Evolutionary conservation across 2,797 vertebrate genomes (phyloP).

Genomic region (Gallirallus australis): DNA sequence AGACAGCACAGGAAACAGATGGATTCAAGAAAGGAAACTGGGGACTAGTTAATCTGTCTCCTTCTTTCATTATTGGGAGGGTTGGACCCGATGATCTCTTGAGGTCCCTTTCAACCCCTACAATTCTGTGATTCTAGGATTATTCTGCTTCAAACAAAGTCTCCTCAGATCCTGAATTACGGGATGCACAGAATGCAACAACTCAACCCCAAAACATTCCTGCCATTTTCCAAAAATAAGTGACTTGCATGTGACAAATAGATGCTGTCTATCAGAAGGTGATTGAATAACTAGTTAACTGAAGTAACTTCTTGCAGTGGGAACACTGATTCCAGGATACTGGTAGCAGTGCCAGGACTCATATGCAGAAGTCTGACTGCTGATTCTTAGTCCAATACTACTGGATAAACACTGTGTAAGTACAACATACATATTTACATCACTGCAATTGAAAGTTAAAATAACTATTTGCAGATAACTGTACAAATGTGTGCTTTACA

Average conservation of each 20-base stretch:
- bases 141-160: neutral
- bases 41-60: neutral
- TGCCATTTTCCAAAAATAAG: neutral
- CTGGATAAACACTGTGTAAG: neutral
- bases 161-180: neutral
- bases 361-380: neutral
- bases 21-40: neutral
- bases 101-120: too few relatives aligned
- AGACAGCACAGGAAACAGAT: neutral
- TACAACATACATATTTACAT: neutral
- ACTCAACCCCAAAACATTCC: neutral
- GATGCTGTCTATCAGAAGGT: neutral
- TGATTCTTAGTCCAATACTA: neutral
- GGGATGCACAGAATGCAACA: rapidly evolving
- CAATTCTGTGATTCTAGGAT: too few relatives aligned
- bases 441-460: neutral
- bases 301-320: neutral
- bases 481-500: neutral
- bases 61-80: neutral
- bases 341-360: neutral
- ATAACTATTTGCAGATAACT: neutral
- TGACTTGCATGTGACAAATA: neutral
- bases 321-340: neutral
- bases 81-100: too few relatives aligned
- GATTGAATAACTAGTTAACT: neutral